A percentile compares a stretch with the other conserved stretches of the same genome.
phyloP scores from a whole-genome alignment of 2,113 vertebrate genomes.

The Turnix velox region DNA sequence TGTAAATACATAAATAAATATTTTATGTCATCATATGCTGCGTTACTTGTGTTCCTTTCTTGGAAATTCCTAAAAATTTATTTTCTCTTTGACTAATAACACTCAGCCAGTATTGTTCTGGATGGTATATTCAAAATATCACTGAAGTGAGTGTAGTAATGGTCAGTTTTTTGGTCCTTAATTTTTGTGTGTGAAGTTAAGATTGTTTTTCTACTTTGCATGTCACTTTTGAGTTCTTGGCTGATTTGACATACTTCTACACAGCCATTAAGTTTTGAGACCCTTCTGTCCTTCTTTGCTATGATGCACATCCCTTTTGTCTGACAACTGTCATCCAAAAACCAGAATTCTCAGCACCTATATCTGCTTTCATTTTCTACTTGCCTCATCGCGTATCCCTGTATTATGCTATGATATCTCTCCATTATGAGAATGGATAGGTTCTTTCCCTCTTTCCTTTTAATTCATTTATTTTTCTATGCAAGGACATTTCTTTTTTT shows the following conservation, averaged over 20 bases:
- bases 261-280: background rate
- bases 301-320: background rate
- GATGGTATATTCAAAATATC: background rate
- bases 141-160: background rate
- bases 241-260: background rate
- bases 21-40: background rate
- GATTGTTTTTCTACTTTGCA: background rate
- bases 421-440: background rate
- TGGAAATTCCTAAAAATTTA: background rate
- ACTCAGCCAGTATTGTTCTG: background rate
- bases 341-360: background rate
- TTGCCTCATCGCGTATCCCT: background rate
- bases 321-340: background rate
- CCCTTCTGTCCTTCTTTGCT: background rate
- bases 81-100: background rate
- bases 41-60: background rate
- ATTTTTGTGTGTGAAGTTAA: background rate
- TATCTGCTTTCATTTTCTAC: background rate
- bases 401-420: background rate
- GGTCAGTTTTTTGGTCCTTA: background rate
- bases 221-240: background rate
- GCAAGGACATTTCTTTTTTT: background rate
- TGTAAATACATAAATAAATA: background rate
- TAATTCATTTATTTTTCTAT: background rate
- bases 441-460: background rate